These are phyloP conservation scores for Diplosoma virens DNA, from an alignment of 23 tunicate species.

Conservation along the genomic window DNA sequence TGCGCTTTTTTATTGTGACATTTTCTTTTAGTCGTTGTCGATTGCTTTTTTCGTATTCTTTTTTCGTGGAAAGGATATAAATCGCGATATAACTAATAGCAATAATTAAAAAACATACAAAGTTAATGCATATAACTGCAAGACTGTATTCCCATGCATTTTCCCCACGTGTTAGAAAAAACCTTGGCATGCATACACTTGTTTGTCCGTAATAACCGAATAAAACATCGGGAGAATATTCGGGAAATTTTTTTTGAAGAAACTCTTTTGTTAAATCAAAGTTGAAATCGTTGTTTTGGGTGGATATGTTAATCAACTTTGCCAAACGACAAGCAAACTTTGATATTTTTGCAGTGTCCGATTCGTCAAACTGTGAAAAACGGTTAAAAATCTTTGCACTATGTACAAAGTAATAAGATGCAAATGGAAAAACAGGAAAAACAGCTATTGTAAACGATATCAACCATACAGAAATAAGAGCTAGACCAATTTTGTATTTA, in stretches of 20 bases:
- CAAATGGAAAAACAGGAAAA: neutral
- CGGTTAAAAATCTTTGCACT: constrained; percentile 4
- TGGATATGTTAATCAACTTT: neutral
- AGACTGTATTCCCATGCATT: constrained; percentile 26
- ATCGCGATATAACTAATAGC: constrained; percentile 4
- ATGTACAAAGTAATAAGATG: constrained; percentile 2
- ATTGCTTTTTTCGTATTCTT: neutral
- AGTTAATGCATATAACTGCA: constrained; percentile 13
- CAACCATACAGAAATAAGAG: constrained; percentile 23
- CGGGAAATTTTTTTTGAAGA: neutral
- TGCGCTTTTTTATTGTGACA: constrained; percentile 15
- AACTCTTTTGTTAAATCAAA: neutral
- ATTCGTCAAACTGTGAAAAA: neutral
- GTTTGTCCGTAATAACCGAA: constrained; percentile 35
- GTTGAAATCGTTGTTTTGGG: neutral
- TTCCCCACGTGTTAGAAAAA: constrained; percentile 5
- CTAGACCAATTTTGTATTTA: neutral
- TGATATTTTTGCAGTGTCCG: neutral
- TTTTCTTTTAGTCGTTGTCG: neutral
- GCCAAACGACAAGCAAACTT: constrained; percentile 14
- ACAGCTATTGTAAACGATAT: neutral
- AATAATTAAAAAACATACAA: neutral
- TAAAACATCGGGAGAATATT: neutral
- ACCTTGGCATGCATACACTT: constrained; percentile 31
- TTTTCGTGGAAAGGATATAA: neutral